Percentiles rank a stretch among this genome's conserved stretches.
Evolutionary conservation across 2,797 vertebrate genomes (phyloP).

Genomic region (Myoxocephalus aenaeus): DNA sequence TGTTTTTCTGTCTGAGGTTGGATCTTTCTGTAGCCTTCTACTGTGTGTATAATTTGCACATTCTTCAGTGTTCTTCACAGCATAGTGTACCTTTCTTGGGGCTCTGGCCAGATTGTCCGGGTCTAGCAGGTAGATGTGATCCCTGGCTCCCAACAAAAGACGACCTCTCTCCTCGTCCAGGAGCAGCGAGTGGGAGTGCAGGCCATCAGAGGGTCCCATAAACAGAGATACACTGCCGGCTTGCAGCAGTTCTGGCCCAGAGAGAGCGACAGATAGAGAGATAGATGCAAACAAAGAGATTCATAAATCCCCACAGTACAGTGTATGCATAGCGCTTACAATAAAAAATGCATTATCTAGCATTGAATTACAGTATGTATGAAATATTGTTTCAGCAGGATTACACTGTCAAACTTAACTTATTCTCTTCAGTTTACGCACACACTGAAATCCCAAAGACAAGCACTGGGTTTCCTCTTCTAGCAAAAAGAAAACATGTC

Average conservation of each 20-base stretch:
- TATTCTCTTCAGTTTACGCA: slow-evolving; percentile 18
- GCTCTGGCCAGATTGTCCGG: slow-evolving; percentile 91
- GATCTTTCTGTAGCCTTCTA: neutral
- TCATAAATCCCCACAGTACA: neutral
- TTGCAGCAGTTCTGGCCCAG: slow-evolving; percentile 89
- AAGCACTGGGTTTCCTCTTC: slow-evolving; percentile 38
- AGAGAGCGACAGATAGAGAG: slow-evolving; percentile 72
- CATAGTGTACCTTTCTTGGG: slow-evolving; percentile 89
- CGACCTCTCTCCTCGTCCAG: slow-evolving; percentile 94
- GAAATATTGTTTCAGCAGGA: slow-evolving; percentile 16
- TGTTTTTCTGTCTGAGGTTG: neutral
- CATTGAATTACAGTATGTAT: slow-evolving; percentile 16
- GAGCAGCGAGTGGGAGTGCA: slow-evolving; percentile 93
- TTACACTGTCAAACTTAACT: slow-evolving; percentile 15
- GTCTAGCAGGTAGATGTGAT: slow-evolving; percentile 94
- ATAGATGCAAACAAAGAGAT: slow-evolving; percentile 69
- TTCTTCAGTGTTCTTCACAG: neutral
- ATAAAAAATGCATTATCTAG: slow-evolving; percentile 29
- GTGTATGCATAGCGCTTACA: slow-evolving; percentile 8
- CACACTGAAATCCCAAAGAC: slow-evolving; percentile 8
- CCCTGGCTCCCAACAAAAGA: slow-evolving; percentile 91
- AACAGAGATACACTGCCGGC: slow-evolving; percentile 93
- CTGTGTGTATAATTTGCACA: neutral
- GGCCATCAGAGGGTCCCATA: slow-evolving; percentile 89
- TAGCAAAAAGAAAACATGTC: slow-evolving; percentile 32